Evolutionary conservation across 2,888 invertebrate genomes (phyloP), one percentile per base, ranked within the genome.

Genomic region (Nipponacmea schrenckii): DNA sequence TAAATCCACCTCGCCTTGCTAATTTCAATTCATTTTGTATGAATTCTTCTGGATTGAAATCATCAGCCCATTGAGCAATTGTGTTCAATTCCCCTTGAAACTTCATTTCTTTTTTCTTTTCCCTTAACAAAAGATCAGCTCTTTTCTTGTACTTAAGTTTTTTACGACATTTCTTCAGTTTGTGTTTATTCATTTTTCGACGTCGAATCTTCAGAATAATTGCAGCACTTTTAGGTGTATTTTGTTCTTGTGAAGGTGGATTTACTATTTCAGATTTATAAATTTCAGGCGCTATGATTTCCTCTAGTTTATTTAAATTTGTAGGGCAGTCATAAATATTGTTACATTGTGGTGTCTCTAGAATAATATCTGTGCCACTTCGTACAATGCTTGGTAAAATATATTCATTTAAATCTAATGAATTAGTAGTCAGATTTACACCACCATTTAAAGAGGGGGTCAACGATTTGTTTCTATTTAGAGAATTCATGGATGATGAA

Each of bases 161-260:
- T 31, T 77, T 73, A 2, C 75, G 66, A 26, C 72, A 68, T 67
- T 78, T 80, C 50, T 76, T 77, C 39, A 77, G 44, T 31, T 74
- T 73, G 64, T 81, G 81, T 24, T 73, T 75, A 31, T 79, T 80
- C 81, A 81, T 81, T 71, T 77, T 78, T 44, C 71, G 75, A 20
- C 76, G 73, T 5, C 77, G 69, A 39, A 78, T 76, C 39, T 67
- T 74, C 70, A 76, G 63, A 45, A 79, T 77, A 20, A 64, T 46
- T 24, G 69, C 70, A 4, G 77, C 77, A 20, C 72, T 67, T 69
- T 70, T 77, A 12, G 66, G 68, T 0, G 64, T 48, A 50, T 64
- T n/a, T 10, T 24, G 3, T 10, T 46, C 20, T 2, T 26, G 24
- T 7, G 48, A 56, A 17, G 50, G 56, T 56, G 56, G 56, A 56